Conservation (phyloP, 2,113 vertebrate species). For the Phaethon lepturus region DNA sequence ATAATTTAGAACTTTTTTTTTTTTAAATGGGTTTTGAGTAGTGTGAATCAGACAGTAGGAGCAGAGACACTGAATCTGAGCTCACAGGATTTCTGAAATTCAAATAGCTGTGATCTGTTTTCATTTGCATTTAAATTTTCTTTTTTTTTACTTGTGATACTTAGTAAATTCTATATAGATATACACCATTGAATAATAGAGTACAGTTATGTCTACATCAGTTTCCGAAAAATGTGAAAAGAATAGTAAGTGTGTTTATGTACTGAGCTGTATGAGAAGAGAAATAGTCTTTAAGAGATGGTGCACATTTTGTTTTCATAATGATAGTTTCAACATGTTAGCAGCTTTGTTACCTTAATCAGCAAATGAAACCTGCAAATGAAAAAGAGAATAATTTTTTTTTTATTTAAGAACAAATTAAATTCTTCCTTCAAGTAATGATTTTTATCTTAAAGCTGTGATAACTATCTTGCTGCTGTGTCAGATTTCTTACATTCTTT, state of each 20-base stretch:
- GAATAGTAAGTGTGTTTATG: not conserved
- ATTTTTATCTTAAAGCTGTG: conserved; percentile 68
- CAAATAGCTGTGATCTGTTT: not conserved
- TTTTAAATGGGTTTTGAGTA: not conserved
- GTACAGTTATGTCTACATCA: not conserved
- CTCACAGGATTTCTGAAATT: not conserved
- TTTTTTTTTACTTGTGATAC: not conserved
- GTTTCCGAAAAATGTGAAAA: not conserved
- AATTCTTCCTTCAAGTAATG: conserved; percentile 38
- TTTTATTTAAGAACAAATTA: conserved; percentile 60
- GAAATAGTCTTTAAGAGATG: not conserved
- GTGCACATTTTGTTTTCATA: not conserved
- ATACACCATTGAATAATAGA: not conserved
- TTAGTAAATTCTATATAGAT: not conserved
- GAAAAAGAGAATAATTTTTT: conserved; percentile 35
- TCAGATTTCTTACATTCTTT: conserved; percentile 51
- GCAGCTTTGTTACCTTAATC: not conserved
- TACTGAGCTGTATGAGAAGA: not conserved
- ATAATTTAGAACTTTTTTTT: not conserved
- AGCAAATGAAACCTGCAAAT: conserved; percentile 60
- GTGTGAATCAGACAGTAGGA: not conserved
- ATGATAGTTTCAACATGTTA: not conserved
- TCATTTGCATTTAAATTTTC: not conserved
- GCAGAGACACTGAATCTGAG: not conserved
- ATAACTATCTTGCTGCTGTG: conserved; percentile 49